phyloP scores from a whole-genome alignment of 1,140 invertebrate species.

The Agrypnia vestita region DNA sequence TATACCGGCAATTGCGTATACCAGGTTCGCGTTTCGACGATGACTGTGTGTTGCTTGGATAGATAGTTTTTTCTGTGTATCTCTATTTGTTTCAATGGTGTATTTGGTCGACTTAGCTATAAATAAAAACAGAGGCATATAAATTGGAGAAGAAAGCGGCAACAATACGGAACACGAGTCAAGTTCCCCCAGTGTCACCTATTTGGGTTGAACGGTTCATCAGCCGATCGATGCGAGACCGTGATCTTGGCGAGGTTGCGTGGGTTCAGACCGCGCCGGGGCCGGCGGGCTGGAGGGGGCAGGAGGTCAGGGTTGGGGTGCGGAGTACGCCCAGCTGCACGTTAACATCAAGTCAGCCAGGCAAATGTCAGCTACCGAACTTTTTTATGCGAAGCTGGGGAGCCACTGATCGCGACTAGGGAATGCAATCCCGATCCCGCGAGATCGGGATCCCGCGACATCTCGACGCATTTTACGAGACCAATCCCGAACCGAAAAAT shows the following conservation, averaged over 20 bases:
- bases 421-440: too few relatives aligned
- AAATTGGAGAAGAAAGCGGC: neutral
- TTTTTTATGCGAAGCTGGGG: too few relatives aligned
- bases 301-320: neutral
- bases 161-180: neutral
- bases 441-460: too few relatives aligned
- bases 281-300: neutral
- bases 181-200: slow-evolving; percentile 1
- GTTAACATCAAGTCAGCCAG: neutral
- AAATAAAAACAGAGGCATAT: neutral
- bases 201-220: slow-evolving; percentile 31
- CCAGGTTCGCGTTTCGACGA: too few relatives aligned
- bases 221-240: slow-evolving; percentile 28
- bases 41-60: too few relatives aligned
- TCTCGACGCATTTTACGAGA: too few relatives aligned
- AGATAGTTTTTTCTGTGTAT: too few relatives aligned
- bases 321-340: slow-evolving; percentile 2
- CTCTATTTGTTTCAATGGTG: too few relatives aligned
- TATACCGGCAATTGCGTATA: too few relatives aligned
- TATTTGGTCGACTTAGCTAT: neutral
- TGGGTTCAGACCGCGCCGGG: neutral
- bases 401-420: too few relatives aligned
- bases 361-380: neutral
- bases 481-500: too few relatives aligned
- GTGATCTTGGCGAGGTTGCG: slow-evolving; percentile 13